Base-by-base conservation (phyloP, 1,140 invertebrate species). In the Lordiphosa clarofinis region DNA sequence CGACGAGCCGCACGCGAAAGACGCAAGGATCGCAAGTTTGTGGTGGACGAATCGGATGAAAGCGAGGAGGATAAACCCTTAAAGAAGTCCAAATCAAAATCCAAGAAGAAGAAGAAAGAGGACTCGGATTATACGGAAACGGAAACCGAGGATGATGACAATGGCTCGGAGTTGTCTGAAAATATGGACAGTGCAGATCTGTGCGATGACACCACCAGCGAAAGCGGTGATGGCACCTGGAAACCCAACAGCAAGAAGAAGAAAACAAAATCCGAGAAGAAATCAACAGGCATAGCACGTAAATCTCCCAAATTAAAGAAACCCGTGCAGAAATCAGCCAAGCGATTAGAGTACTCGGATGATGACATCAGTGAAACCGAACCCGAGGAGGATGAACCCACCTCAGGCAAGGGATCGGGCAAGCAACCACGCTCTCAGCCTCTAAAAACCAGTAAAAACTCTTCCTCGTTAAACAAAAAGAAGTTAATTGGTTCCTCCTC, bases 131-230 rank as follows among this genome's bases (percentile, higher is more conserved):
- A 86, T 47, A 89, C 90, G 2, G 92, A 92, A 6, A 91, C 92
- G 0, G 87, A 88, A 31, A 72, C 78, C 0, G 74, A 75, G 1
- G 93, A 94, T 0, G 90, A 91, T 19, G 91, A 90, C 15, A 91
- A 92, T 37, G 61, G 78, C 1, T 87, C 84, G 0, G 91, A 91
- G 37, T 65, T 90, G 4, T 90, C 90, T 15, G 92, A 92, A 9
- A 90, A 90, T 7, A 91, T 93, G 50, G 92, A 93, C 21, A 92
- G 91, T 36, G 92, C 91, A 43, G 91, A 91, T 60, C 90, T 91
- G 11, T 89, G 88, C 31, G 88, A 89, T 52, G 88, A 89, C 49
- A 87, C 86, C 0, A 82, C 84, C 3, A 87, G 81, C 21, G 86
- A 87, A 5, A 88, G 78, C 24, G 86, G 70, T 0, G 88, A 89